phyloP scores from a whole-genome alignment of 2,113 vertebrate genomes.

The Zapus hudsonius region DNA sequence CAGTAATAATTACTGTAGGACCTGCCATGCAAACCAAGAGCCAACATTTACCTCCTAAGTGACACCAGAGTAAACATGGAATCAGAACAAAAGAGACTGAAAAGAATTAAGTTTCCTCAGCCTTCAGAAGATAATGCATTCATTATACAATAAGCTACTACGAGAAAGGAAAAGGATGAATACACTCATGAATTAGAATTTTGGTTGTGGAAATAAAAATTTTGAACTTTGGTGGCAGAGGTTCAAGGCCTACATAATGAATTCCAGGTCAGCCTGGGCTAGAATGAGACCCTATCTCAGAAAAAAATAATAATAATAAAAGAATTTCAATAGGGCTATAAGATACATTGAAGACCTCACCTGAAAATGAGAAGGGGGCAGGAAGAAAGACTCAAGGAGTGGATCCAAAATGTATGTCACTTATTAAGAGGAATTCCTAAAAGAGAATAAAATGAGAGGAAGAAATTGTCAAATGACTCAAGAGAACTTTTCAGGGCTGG shows the following conservation, averaged over 20 bases:
- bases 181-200: neutral
- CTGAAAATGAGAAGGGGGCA: neutral
- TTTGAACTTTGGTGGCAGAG: neutral
- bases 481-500: neutral
- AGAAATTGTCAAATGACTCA: neutral
- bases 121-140: neutral
- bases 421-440: neutral
- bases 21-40: neutral
- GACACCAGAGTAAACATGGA: neutral
- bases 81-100: neutral
- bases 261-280: no score
- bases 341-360: neutral
- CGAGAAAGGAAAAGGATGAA: neutral
- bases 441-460: neutral
- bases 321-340: neutral
- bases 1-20: neutral
- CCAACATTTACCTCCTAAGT: neutral
- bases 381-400: accelerated
- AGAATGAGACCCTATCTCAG: neutral
- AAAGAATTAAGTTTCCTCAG: neutral
- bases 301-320: no score
- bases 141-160: neutral
- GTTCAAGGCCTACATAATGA: no score
- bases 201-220: neutral
- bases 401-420: neutral